These are phyloP conservation scores for Siphonodentalium dalli DNA, from an alignment of 2,888 invertebrate species.

Conservation along the genomic window DNA sequence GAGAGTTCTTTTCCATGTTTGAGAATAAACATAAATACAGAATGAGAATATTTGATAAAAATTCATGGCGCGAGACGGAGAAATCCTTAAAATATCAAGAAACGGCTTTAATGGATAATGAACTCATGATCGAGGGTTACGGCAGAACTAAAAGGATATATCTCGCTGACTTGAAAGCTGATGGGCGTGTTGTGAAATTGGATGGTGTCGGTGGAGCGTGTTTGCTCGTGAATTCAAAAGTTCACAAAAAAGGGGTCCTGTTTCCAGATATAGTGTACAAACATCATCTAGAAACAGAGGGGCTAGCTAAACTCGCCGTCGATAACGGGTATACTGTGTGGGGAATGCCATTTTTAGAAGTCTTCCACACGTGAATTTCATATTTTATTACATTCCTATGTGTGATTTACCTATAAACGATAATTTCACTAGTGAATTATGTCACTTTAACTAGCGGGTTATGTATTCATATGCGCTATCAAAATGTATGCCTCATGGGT, in stretches of 20 bases:
- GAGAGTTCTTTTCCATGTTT: too few relatives aligned
- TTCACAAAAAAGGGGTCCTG: conserved; percentile 49
- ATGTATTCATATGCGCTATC: too few relatives aligned
- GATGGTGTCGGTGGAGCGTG: conserved; percentile 61
- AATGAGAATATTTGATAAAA: conserved; percentile 47
- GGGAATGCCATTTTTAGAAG: conserved; percentile 54
- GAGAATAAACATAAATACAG: conserved; percentile 25
- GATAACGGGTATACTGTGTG: conserved; percentile 45
- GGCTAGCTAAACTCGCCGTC: conserved; percentile 55
- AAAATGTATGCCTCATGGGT: too few relatives aligned
- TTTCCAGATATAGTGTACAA: conserved; percentile 52
- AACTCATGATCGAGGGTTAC: conserved; percentile 56
- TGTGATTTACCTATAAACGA: too few relatives aligned
- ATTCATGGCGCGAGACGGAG: conserved; percentile 57
- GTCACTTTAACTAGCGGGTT: too few relatives aligned
- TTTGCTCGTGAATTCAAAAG: conserved; percentile 44
- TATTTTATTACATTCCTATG: background rate
- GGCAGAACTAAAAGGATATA: conserved; percentile 38
- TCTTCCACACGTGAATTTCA: conserved; percentile 33
- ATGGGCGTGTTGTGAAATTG: conserved; percentile 50
- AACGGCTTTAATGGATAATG: conserved; percentile 27
- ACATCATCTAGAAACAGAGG: conserved; percentile 60
- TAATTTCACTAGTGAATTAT: too few relatives aligned
- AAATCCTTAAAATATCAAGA: conserved; percentile 40
- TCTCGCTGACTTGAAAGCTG: conserved; percentile 46